Evolutionary conservation across 2,888 invertebrate genomes (phyloP).

Genomic region (Aspidiotus destructor): DNA sequence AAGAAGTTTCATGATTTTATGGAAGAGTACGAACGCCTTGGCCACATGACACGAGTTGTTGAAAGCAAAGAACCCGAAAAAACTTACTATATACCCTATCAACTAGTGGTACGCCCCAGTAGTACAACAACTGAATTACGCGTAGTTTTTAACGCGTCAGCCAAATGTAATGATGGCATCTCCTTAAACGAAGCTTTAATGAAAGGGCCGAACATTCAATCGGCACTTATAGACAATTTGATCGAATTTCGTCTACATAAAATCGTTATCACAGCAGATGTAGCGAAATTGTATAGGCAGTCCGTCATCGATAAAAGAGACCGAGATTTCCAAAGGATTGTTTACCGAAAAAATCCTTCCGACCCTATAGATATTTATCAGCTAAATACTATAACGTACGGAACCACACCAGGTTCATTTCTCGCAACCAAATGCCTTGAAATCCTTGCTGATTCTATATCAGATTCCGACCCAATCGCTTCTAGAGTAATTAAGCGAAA

Average conservation of each 20-base stretch:
- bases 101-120: background rate
- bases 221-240: background rate
- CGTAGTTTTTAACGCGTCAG: background rate
- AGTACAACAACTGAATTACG: background rate
- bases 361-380: background rate
- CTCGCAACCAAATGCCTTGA: background rate
- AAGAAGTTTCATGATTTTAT: background rate
- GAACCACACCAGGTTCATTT: constrained; percentile 12
- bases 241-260: background rate
- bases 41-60: background rate
- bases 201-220: background rate
- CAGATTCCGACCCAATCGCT: background rate
- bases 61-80: background rate
- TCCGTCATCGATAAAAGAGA: background rate
- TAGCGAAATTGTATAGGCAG: background rate
- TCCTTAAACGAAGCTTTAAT: background rate
- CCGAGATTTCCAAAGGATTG: background rate
- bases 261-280: background rate
- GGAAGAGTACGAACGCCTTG: background rate
- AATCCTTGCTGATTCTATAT: background rate
- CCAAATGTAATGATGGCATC: background rate
- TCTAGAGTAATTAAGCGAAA: background rate
- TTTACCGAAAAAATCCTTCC: background rate
- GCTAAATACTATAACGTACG: constrained; percentile 2
- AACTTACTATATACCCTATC: background rate